phyloP scores from a whole-genome alignment of 2,113 vertebrate species.

The Muntiacus reevesi region DNA sequence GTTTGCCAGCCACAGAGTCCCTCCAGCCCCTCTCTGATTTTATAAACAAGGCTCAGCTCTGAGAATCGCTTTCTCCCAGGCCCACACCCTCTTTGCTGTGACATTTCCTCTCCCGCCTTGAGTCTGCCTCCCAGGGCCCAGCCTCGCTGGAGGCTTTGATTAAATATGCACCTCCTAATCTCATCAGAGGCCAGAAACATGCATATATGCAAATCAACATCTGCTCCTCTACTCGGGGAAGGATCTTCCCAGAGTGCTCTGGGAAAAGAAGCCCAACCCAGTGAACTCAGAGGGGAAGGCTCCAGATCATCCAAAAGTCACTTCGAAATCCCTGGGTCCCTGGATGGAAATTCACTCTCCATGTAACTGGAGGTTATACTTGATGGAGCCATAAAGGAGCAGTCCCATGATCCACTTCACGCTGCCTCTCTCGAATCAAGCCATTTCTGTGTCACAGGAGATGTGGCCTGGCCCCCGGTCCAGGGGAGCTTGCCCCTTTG shows the following conservation, averaged over 20 bases:
- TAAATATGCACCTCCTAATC: constrained; percentile 99
- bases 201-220: constrained; percentile 99
- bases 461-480: background rate
- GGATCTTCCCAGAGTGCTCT: constrained; percentile 95
- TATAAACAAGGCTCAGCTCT: constrained; percentile 3
- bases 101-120: constrained; percentile 85
- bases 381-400: constrained; percentile 86
- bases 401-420: constrained; percentile 80
- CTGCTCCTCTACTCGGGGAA: constrained; percentile 96
- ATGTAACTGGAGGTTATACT: constrained; percentile 88
- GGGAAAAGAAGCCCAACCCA: constrained; percentile 86
- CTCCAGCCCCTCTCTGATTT: fast-evolving
- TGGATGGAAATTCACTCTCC: constrained; percentile 89
- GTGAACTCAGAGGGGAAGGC: constrained; percentile 87
- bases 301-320: constrained; percentile 82
- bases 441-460: background rate
- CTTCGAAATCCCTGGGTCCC: constrained; percentile 86
- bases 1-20: background rate
- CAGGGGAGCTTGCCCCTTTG: background rate
- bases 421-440: constrained; percentile 62
- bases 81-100: constrained; percentile 54
- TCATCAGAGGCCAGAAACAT: constrained; percentile 97
- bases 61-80: constrained; percentile 38
- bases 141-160: constrained; percentile 97
- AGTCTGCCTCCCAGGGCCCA: constrained; percentile 89